Conservation (phyloP, 1,140 invertebrate genomes). For the Asbolus verrucosus region DNA sequence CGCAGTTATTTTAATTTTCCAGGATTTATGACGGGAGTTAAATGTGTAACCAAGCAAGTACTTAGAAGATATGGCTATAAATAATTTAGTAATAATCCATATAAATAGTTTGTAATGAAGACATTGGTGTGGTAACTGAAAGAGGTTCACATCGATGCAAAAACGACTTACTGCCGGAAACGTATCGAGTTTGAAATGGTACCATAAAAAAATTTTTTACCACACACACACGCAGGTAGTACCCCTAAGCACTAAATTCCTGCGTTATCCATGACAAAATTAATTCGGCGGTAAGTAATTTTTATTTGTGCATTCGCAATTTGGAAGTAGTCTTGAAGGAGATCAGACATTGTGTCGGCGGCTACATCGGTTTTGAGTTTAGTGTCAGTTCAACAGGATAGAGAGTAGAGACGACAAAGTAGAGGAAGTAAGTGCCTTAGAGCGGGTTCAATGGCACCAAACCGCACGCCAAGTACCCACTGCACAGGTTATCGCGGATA, state of each 20-base stretch:
- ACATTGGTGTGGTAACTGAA: not conserved
- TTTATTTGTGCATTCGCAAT: slow-evolving; percentile 1
- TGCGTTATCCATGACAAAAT: not conserved
- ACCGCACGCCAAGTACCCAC: slow-evolving; percentile 39
- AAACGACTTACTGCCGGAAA: slow-evolving; percentile 7
- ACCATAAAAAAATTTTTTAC: not conserved
- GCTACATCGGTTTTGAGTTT: not conserved
- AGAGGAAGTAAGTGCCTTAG: slow-evolving; percentile 45
- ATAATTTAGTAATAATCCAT: not conserved
- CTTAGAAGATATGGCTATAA: too few relatives aligned
- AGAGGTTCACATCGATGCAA: not conserved
- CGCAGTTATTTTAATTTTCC: not conserved
- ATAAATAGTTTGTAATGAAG: slow-evolving; percentile 9
- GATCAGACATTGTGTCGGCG: not conserved
- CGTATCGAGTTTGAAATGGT: not conserved
- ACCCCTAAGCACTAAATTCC: not conserved
- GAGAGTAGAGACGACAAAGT: slow-evolving; percentile 37
- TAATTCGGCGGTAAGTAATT: slow-evolving; percentile 10
- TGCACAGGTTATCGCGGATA: slow-evolving; percentile 42
- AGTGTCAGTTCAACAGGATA: slow-evolving; percentile 2
- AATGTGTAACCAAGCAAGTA: too few relatives aligned
- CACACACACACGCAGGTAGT: too few relatives aligned
- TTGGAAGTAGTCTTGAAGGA: not conserved
- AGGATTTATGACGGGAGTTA: not conserved
- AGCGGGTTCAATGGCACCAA: slow-evolving; percentile 49